A percentile compares a stretch with the other conserved stretches of the same genome.
Evolutionary conservation across 2,113 vertebrate species (phyloP).

Genomic region (Theropithecus gelada): DNA sequence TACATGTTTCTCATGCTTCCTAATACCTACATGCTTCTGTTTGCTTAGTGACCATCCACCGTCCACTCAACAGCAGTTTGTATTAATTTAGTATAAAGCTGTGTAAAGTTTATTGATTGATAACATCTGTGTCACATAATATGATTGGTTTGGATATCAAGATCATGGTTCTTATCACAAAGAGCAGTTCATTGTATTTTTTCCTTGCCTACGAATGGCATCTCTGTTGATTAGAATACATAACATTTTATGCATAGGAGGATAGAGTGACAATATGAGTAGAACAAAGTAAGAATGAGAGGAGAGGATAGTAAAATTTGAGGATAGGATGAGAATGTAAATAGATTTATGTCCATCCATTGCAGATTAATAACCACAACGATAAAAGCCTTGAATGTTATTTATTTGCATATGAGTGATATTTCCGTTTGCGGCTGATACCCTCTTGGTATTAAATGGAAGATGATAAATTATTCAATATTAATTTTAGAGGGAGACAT

Average conservation of each 20-base stretch:
- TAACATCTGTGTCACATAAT: neutral
- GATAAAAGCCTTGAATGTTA: neutral
- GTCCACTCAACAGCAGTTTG: neutral
- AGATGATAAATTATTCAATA: neutral
- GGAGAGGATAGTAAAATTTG: neutral
- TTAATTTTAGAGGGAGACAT: neutral
- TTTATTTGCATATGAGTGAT: neutral
- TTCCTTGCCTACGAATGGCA: neutral
- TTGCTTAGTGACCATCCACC: neutral
- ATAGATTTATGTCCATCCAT: neutral
- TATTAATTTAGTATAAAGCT: neutral
- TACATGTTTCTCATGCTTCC: neutral
- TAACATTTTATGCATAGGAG: neutral
- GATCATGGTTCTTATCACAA: conserved; percentile 3
- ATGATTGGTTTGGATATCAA: neutral
- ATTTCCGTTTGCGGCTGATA: neutral
- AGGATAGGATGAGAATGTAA: neutral
- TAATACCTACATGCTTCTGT: neutral
- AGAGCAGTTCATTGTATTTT: neutral
- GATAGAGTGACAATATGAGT: neutral
- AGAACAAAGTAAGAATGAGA: neutral
- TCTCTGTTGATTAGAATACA: neutral
- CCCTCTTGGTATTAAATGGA: neutral
- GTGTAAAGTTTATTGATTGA: neutral
- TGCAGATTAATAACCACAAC: neutral